Percentiles rank a stretch among this genome's conserved stretches.
phyloP scores from a whole-genome alignment of 1,140 invertebrate genomes.

The Drosophila melanica region DNA sequence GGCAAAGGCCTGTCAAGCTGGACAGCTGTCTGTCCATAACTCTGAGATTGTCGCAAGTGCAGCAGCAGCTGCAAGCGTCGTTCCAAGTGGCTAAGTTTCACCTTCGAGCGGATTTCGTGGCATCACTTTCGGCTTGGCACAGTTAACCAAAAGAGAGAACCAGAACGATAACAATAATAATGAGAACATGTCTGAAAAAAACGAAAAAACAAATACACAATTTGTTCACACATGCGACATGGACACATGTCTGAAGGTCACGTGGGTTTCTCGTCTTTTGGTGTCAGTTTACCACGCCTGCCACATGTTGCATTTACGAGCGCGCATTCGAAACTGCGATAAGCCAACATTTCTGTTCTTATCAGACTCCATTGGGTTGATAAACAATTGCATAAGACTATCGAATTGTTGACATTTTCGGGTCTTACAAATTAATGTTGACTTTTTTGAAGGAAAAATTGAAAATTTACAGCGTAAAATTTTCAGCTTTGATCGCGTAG shows the following conservation, averaged over 20 bases:
- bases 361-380: constrained; percentile 14
- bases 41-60: constrained; percentile 47
- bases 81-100: constrained; percentile 63
- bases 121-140: constrained; percentile 72
- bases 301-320: constrained; percentile 27
- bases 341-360: constrained; percentile 16
- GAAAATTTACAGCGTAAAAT: background rate
- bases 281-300: constrained; percentile 33
- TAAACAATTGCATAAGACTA: constrained; percentile 14
- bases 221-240: constrained; percentile 10
- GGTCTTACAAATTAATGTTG: background rate
- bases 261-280: constrained; percentile 19
- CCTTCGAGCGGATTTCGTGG: constrained; percentile 51
- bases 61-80: constrained; percentile 18
- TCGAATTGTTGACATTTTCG: constrained; percentile 15
- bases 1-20: constrained; percentile 22
- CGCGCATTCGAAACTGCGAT: constrained; percentile 1
- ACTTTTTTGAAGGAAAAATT: background rate
- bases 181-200: no score
- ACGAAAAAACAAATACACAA: background rate
- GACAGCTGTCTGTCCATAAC: constrained; percentile 35
- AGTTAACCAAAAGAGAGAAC: constrained; percentile 42
- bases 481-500: background rate
- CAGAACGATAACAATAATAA: constrained; percentile 18
- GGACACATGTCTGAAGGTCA: constrained; percentile 40